A percentile compares a stretch with the other conserved stretches of the same genome.
Evolutionary conservation across 2,113 vertebrate species (phyloP).

Genomic region (Rousettus leschenaultii): DNA sequence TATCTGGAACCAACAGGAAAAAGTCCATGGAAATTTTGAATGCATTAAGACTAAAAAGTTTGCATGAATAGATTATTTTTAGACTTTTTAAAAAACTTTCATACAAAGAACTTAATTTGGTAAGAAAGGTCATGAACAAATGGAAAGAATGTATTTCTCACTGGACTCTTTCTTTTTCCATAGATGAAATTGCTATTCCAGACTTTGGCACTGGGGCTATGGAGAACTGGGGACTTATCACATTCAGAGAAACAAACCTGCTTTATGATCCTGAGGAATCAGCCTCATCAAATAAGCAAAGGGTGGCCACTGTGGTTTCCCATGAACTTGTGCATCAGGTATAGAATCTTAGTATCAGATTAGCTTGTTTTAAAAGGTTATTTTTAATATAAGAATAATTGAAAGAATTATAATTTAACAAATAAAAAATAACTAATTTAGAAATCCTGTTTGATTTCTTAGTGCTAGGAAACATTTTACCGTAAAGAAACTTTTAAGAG

Average conservation of each 20-base stretch:
- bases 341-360: background rate
- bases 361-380: background rate
- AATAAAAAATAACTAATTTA: background rate
- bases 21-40: conserved; percentile 43
- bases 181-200: conserved; percentile 98
- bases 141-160: conserved; percentile 57
- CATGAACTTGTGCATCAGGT: conserved; percentile 99
- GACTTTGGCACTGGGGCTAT: conserved; percentile 98
- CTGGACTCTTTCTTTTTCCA: conserved; percentile 51
- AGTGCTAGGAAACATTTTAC: background rate
- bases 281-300: conserved; percentile 91
- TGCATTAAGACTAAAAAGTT: background rate
- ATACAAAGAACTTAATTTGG: conserved; percentile 38
- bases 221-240: conserved; percentile 99
- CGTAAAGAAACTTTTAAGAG: background rate
- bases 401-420: background rate
- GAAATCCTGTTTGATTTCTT: background rate
- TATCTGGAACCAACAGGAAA: conserved; percentile 31
- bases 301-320: conserved; percentile 92
- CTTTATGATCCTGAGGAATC: conserved; percentile 91
- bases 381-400: background rate
- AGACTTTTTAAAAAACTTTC: conserved; percentile 38
- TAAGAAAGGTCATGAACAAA: conserved; percentile 32
- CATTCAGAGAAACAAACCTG: conserved; percentile 95
- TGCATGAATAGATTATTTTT: conserved; percentile 58